Evolutionary conservation across 1,140 invertebrate species (phyloP), one percentile per base, ranked within the genome.

Genomic region (Nilaparvata lugens): DNA sequence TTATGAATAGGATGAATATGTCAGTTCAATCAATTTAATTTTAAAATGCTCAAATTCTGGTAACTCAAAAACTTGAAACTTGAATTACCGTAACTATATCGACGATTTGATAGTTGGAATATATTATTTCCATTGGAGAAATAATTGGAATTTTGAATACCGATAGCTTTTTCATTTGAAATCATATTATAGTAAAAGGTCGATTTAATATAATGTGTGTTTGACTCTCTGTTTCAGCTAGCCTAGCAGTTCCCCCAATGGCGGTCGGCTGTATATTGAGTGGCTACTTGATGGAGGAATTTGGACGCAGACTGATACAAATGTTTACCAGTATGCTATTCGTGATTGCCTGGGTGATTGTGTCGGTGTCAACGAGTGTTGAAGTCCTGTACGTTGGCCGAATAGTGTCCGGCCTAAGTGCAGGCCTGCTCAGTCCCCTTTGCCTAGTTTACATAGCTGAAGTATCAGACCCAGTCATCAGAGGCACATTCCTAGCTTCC

Each of bases 291-390:
- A 82, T 88, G 70, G 84, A 89, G 62, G 80, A 76, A 61, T 75
- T 83, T 55, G 89, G 88, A 4, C 73, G 88, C 56, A 82, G 80
- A 66, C 73, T 68, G 7, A 80, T 83, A 0, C 76, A 87, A 52
- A 71, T 82, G 28, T 67, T 85, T 11, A 71, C 82, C n/a, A 78
- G 78, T 18, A 69, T 81, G 0, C 80, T 85, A 0, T 84, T 81
- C 52, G 66, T 84, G 0, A 55, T 81, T n/a, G 86, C 86, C 13
- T 91, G 86, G 85, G 64, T 83, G 4, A 64, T 81, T 9, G 82
- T 89, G 11, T 74, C 76, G 21, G 72, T 79, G 43, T 74, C 81
- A 1, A 65, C 72, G 2, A 74, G 74, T 62, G 64, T 82, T 2
- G 45, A 67, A 0, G 72, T 76, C 9, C 72, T 89, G 18, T 75